Percentiles rank a stretch among this genome's conserved stretches.
Evolutionary conservation across 2,888 invertebrate species (phyloP).

Genomic region (Eupeodes latifasciatus): DNA sequence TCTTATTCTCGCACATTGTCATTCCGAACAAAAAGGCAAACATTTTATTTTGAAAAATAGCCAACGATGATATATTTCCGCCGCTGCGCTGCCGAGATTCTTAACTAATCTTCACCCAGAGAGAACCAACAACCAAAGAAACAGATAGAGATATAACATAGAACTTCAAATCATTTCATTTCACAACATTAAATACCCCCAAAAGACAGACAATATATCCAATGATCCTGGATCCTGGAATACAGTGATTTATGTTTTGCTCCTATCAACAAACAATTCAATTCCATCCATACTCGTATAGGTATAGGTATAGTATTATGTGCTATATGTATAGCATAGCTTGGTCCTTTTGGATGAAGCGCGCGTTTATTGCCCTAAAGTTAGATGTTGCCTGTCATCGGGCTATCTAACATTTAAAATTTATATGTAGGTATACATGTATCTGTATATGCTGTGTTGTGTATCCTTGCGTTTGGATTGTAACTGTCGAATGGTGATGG

Average conservation of each 20-base stretch:
- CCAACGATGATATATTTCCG: constrained; percentile 53
- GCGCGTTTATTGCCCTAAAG: constrained; percentile 37
- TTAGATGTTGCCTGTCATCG: constrained; percentile 67
- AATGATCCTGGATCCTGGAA: constrained; percentile 58
- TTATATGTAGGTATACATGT: constrained; percentile 29
- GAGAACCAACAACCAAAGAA: neutral
- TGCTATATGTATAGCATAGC: too few species aligned
- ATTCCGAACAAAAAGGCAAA: constrained; percentile 7
- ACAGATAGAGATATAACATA: neutral
- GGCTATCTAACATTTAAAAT: constrained; percentile 68
- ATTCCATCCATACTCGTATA: constrained; percentile 28
- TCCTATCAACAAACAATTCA: constrained; percentile 73
- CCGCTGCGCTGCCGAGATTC: constrained; percentile 45
- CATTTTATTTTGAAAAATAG: constrained; percentile 61
- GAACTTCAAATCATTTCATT: constrained; percentile 68
- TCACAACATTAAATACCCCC: constrained; percentile 64
- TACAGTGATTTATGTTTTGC: constrained; percentile 65
- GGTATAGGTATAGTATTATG: too few species aligned
- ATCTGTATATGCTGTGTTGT: neutral
- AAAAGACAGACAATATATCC: constrained; percentile 30
- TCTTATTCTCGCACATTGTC: constrained; percentile 17
- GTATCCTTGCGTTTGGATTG: constrained; percentile 54
- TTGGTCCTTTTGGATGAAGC: constrained; percentile 31
- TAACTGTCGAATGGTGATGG: constrained; percentile 40
- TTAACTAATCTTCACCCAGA: constrained; percentile 51